phyloP scores from a whole-genome alignment of 2,113 vertebrate genomes.

The Hypomesus transpacificus region DNA sequence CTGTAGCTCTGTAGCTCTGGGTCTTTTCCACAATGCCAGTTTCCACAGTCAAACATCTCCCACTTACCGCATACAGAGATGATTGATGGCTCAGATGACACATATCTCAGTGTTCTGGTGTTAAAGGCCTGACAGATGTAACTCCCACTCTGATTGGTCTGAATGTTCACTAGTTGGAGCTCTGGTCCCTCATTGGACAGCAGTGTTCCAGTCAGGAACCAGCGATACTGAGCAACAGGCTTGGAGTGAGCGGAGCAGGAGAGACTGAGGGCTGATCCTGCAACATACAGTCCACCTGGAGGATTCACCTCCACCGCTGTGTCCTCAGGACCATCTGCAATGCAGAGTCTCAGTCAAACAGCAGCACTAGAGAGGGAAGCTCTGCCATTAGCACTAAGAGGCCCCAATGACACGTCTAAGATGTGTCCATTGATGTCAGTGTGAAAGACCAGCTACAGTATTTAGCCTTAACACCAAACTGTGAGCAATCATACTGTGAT shows the following conservation, averaged over 20 bases:
- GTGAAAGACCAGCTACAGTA: not conserved
- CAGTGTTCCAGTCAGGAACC: slow-evolving; percentile 42
- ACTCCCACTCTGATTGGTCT: slow-evolving; percentile 44
- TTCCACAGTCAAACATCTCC: not conserved
- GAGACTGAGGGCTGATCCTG: slow-evolving; percentile 48
- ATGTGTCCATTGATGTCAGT: not conserved
- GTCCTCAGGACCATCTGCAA: slow-evolving; percentile 55
- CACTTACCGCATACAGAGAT: slow-evolving; percentile 48
- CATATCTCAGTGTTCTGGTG: slow-evolving; percentile 36
- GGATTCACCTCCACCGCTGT: not conserved
- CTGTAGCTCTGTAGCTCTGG: not conserved
- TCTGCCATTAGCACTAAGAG: not conserved
- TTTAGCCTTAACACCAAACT: no score
- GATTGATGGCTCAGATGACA: slow-evolving; percentile 30
- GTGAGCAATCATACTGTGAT: no score
- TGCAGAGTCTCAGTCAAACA: not conserved
- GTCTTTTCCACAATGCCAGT: not conserved
- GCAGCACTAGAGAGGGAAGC: not conserved
- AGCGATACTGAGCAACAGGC: slow-evolving; percentile 42
- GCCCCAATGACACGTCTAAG: not conserved
- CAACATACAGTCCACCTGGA: not conserved
- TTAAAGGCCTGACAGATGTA: slow-evolving; percentile 61
- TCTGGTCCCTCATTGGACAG: slow-evolving; percentile 23
- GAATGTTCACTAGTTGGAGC: slow-evolving; percentile 41
- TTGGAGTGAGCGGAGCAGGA: slow-evolving; percentile 53